Evolutionary conservation across 2,797 vertebrate genomes (phyloP), one percentile per base, ranked within the genome.

Genomic region (Otus scops): DNA sequence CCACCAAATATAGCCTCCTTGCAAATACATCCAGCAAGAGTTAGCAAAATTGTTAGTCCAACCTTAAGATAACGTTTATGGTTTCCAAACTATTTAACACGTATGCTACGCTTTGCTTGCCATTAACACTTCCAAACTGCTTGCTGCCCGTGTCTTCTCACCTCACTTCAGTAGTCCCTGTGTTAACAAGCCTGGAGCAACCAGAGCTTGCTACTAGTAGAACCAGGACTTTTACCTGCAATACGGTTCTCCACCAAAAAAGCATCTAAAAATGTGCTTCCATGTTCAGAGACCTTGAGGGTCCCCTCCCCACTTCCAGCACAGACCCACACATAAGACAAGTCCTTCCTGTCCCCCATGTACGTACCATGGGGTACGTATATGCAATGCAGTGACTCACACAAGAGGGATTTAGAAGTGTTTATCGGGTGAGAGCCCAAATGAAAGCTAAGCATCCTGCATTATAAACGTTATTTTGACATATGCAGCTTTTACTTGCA

Each of bases 201-300:
- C 30, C 54, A 28, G 13, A 56, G 41, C 30, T 43, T 23, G 17
- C 3, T 3, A 71, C 24, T 22, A 67, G 41, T 21, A 61, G n/a
- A 87, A 74, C 21, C 2, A 3, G 11, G 38, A 57, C 43, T 76
- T 75, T 17, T 22, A 78, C 21, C 78, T 63, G 43, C 74, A 53
- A n/a, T 18, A 53, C 0, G 1, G 30, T 50, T 32, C 36, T n/a
- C 20, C 45, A 86, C 22, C 6, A 74, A 63, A 63, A 45, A 36
- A 11, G 10, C 2, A 69, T 7, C 12, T 39, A n/a, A 83, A 83
- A 90, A 48, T 1, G 2, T 0, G 1, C 8, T 36, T 41, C 30
- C 5, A 17, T 0, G 0, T 38, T 53, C 22, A 6, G 36, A 60
- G 43, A 32, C 20, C 32, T 0, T 5, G 11, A 53, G 23, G 5